Base-by-base conservation (phyloP, 1,140 invertebrate genomes). In the Lordiphosa mommai region DNA sequence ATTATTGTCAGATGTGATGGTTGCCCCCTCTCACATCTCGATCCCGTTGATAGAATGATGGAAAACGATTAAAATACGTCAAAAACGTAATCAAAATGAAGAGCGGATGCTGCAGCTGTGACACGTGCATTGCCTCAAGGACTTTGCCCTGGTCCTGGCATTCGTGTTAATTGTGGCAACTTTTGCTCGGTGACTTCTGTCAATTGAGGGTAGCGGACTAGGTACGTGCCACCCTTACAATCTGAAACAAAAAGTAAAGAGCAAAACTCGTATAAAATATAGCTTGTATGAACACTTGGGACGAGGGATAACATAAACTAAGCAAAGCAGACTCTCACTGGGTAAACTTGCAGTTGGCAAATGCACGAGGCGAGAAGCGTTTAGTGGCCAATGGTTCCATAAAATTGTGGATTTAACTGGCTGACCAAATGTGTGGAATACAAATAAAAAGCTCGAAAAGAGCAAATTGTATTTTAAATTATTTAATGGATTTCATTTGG, bases 1-100 rank as follows among this genome's bases (percentile, higher is more conserved):
- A 79, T 79, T 73, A 79, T 79, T 80, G 74, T 70, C 74, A 80
- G 70, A 47, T 36, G 23, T 27, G 37, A 17, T 17, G 33, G 47
- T n/a, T n/a, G 46, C 23, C 17, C 1, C 10, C 40, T 17, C 10
- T 13, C 7, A 9, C 17, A 1, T 2, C 4, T 41, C 14, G 9
- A 9, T 66, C 65, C 41, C 13, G 10, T 27, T 10, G 40, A 29
- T 56, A 33, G 73, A 65, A 60, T 64, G 51, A 72, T 72, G 63
- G 43, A 65, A 64, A 74, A 46, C 69, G 74, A 56, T 66, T 61
- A 61, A 61, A 63, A 55, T 50, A 33, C 52, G 65, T 79, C 68
- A 41, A 65, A 80, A 73, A 65, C 10, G 49, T 65, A 61, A 65
- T 68, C 73, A 72, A 59, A 46, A 44, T 7, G 33, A 38, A 36